Percentiles rank a stretch among this genome's conserved stretches.
Conservation (phyloP, 2,888 invertebrate species). For the Onthophagus sagittarius region DNA sequence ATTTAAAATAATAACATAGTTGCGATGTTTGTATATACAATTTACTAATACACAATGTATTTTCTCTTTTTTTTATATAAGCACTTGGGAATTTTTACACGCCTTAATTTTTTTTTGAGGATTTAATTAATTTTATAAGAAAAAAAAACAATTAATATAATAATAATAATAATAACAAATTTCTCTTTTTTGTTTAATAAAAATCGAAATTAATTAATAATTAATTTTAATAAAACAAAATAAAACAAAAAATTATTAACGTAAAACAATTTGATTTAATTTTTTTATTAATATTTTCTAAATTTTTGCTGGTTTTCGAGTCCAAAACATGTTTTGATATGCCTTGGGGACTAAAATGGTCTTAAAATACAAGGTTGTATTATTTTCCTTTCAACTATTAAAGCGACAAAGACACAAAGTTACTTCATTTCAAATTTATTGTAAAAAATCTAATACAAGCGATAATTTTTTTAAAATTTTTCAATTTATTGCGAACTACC, state of each 20-base stretch:
- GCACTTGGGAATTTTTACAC: slow-evolving; percentile 35
- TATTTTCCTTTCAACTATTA: slow-evolving; percentile 34
- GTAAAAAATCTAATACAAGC: slow-evolving; percentile 3
- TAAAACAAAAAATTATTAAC: slow-evolving; percentile 34
- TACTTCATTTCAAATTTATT: slow-evolving; percentile 26
- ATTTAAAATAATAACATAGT: slow-evolving; percentile 29
- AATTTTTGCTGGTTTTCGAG: slow-evolving; percentile 14
- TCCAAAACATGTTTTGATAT: slow-evolving; percentile 22
- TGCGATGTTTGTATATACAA: slow-evolving; percentile 30
- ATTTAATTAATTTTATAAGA: slow-evolving; percentile 17
- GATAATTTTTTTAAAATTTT: neutral
- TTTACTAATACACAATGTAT: slow-evolving; percentile 31
- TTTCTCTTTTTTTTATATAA: slow-evolving; percentile 25
- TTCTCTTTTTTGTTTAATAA: neutral
- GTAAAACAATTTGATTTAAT: no score
- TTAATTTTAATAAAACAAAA: slow-evolving; percentile 20
- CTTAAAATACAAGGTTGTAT: slow-evolving; percentile 13
- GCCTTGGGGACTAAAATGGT: slow-evolving; percentile 20
- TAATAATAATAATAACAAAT: slow-evolving; percentile 22
- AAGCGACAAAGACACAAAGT: slow-evolving; percentile 40
- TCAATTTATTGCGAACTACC: slow-evolving; percentile 4
- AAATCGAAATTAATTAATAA: neutral
- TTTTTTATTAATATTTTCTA: no score
- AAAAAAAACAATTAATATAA: slow-evolving; percentile 21
- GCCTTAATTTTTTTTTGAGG: slow-evolving; percentile 25